Evolutionary conservation across 2,888 invertebrate species (phyloP).

Genomic region (Perizoma affinitatum): DNA sequence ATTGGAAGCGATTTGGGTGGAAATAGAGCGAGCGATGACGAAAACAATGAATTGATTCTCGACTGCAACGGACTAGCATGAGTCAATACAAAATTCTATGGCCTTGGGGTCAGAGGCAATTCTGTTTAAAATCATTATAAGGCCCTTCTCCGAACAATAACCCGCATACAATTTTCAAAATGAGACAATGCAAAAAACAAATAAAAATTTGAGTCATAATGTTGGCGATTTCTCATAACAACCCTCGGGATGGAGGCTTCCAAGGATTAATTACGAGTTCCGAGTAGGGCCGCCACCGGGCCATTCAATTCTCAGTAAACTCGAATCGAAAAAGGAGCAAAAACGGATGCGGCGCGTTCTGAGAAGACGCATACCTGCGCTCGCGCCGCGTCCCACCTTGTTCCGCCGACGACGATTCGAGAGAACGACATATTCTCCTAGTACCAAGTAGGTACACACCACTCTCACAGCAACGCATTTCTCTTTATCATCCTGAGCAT

Average conservation of each 20-base stretch:
- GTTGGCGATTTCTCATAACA: conserved; percentile 79
- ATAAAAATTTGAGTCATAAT: conserved; percentile 69
- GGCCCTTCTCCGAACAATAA: conserved; percentile 70
- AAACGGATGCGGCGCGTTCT: conserved; percentile 76
- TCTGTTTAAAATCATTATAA: conserved; percentile 55
- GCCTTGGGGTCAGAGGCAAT: conserved; percentile 60
- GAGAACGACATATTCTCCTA: conserved; percentile 69
- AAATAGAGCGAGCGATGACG: conserved; percentile 15
- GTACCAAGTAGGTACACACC: conserved; percentile 36
- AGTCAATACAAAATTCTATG: conserved; percentile 46
- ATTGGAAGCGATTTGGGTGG: conserved; percentile 2
- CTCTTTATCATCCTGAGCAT: conserved; percentile 43
- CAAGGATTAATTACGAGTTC: conserved; percentile 84
- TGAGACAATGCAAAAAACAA: conserved; percentile 73
- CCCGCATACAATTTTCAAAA: conserved; percentile 67
- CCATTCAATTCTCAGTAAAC: conserved; percentile 81
- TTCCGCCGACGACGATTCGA: conserved; percentile 57
- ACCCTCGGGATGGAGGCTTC: conserved; percentile 81
- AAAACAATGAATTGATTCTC: conserved; percentile 44
- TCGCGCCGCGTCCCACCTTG: conserved; percentile 71
- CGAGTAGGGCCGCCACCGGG: conserved; percentile 81
- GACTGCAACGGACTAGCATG: conserved; percentile 46
- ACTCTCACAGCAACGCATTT: conserved; percentile 44
- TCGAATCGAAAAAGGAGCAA: conserved; percentile 83
- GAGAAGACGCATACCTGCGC: conserved; percentile 81